Conservation (phyloP, 2,888 invertebrate genomes). For the Agriopis aurantiaria region DNA sequence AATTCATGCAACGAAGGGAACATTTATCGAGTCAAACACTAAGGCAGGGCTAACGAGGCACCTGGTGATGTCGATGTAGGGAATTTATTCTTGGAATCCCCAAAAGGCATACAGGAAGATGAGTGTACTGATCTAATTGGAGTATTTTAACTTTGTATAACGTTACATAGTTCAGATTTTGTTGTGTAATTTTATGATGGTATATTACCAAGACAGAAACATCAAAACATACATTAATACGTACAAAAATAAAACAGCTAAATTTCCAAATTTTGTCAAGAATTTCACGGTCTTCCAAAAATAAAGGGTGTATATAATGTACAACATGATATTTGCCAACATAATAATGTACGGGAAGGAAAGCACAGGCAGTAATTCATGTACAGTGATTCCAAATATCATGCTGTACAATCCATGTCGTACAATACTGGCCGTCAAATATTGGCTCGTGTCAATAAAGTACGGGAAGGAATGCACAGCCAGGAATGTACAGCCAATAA, state of each 20-base stretch:
- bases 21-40: background rate
- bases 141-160: background rate
- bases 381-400: no score
- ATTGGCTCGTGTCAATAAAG: no score
- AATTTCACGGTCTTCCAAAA: slow-evolving; percentile 65
- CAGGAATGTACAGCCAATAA: no score
- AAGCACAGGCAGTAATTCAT: no score
- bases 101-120: slow-evolving; percentile 50
- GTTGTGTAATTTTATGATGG: background rate
- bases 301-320: no score
- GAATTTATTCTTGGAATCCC: slow-evolving; percentile 50
- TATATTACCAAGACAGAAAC: background rate
- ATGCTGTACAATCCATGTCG: no score
- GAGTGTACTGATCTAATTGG: slow-evolving; percentile 23
- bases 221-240: slow-evolving; percentile 37
- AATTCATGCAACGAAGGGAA: background rate
- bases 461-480: no score
- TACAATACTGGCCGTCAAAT: no score
- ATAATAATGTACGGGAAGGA: no score
- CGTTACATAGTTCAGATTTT: background rate
- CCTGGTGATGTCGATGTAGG: slow-evolving; percentile 16
- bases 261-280: slow-evolving; percentile 38
- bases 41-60: slow-evolving; percentile 9
- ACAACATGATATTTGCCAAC: no score
- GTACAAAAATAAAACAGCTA: slow-evolving; percentile 51